These are phyloP conservation scores for Neodiprion virginianus DNA, from an alignment of 1,140 invertebrate genomes.

Conservation along the genomic window DNA sequence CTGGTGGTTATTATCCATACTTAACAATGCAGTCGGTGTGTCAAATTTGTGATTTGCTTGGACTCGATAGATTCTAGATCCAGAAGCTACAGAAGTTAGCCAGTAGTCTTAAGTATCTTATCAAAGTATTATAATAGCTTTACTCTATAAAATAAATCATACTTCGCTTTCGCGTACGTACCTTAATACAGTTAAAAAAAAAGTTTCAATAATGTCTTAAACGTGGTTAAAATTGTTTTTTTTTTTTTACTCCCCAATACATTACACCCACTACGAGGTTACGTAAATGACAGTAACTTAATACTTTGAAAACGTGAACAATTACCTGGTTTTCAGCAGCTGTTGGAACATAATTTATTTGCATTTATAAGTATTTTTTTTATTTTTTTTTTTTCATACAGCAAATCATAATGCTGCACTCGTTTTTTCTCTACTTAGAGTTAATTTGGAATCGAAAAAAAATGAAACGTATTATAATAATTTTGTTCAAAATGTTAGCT, in stretches of 20 bases:
- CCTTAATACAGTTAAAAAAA: no score
- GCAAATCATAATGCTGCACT: no score
- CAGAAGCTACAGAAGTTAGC: not conserved
- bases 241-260: not conserved
- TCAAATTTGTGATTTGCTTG: not conserved
- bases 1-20: not conserved
- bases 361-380: not conserved
- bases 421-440: not conserved
- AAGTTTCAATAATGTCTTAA: no score
- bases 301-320: not conserved
- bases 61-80: not conserved
- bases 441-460: not conserved
- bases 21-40: constrained; percentile 3
- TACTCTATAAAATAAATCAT: no score
- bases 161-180: no score
- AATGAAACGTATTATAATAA: not conserved
- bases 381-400: no score
- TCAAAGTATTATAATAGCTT: not conserved
- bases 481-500: not conserved
- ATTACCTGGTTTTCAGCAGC: not conserved
- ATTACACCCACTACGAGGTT: not conserved
- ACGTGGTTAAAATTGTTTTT: no score
- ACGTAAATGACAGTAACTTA: not conserved
- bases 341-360: not conserved
- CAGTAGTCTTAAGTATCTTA: not conserved